phyloP scores from a whole-genome alignment of 2,113 vertebrate genomes.

The Varanus komodoensis region DNA sequence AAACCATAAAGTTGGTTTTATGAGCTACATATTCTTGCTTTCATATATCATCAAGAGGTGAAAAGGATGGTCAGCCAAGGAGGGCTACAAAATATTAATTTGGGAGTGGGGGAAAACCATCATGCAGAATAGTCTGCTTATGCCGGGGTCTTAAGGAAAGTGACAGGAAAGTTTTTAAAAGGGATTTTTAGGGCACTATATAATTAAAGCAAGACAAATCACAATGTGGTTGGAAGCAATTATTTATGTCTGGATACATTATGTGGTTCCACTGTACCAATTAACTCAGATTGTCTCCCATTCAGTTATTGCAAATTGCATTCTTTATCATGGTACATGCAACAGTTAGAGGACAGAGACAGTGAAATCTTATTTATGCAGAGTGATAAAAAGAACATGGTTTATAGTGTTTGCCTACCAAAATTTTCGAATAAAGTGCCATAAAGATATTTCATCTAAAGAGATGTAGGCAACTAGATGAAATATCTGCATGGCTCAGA shows the following conservation, averaged over 20 bases:
- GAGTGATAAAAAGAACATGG: background rate
- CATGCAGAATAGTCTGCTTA: background rate
- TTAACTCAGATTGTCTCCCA: background rate
- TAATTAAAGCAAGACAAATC: background rate
- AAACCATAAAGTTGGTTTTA: background rate
- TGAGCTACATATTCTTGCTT: background rate
- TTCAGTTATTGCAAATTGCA: background rate
- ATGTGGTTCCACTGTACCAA: background rate
- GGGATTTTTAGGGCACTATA: conserved; percentile 5
- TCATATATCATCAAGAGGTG: conserved; percentile 9
- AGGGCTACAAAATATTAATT: background rate
- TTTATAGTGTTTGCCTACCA: background rate
- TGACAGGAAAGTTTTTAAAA: conserved; percentile 8
- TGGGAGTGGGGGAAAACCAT: background rate
- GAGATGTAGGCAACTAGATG: background rate
- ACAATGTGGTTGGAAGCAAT: background rate
- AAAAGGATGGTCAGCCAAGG: background rate
- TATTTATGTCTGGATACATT: background rate
- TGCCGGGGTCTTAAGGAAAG: conserved; percentile 9
- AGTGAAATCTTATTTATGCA: background rate
- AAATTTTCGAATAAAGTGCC: conserved; percentile 21
- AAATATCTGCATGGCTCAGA: conserved; percentile 28
- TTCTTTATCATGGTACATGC: conserved; percentile 24
- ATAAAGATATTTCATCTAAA: background rate
- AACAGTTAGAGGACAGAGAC: background rate